Base-by-base conservation (phyloP, 30 jellyfish, hydroid and myxozoan genomes). In the Rhopilema esculentum region DNA sequence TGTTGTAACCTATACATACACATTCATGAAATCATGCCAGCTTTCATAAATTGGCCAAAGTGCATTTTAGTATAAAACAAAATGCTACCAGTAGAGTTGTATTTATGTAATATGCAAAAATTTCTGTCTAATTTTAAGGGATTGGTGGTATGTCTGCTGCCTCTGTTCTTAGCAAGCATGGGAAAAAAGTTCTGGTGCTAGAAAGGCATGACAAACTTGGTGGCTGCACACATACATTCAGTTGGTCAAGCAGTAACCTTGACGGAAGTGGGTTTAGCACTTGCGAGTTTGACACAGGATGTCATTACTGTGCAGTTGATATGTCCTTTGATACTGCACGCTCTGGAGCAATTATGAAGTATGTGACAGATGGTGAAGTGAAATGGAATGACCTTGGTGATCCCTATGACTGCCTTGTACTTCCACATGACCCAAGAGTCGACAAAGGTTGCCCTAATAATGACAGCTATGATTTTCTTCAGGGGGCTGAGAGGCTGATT, bases 241-340 rank as follows among this genome's bases (percentile, higher is more conserved):
- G 93, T 27, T 92, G 98, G 98, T 92, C 98, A 17, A 78, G 91
- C 62, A 79, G 87, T 76, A 92, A 92, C 84, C 67, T 79, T 22
- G 93, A 85, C 49, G 98, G 93, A 20, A 69, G 90, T 30, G 98
- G 98, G 21, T 83, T 66, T 83, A 92, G 93, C 82, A 92, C 98
- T 21, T 92, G 98, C 72, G 98, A 92, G 77, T 92, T 92, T 83
- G 98, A 92, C 66, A 92, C 98, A 27, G 98, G 98, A 27, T 92
- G 98, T 64, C 98, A 92, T 79, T 92, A 92, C 85, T 77, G 93
- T 63, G 98, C 98, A 4, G 98, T 92, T 30, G 98, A 92, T 68
- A 92, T 92, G 98, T 86, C 98, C 0, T 80, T 33, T 49, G 96
- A 85, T 32, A 92, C 98, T 8, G 96, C 96, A 21, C 69, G 98